Evolutionary conservation across 2,888 invertebrate genomes (phyloP), one percentile per base, ranked within the genome.

Genomic region (Eupeodes luniger): DNA sequence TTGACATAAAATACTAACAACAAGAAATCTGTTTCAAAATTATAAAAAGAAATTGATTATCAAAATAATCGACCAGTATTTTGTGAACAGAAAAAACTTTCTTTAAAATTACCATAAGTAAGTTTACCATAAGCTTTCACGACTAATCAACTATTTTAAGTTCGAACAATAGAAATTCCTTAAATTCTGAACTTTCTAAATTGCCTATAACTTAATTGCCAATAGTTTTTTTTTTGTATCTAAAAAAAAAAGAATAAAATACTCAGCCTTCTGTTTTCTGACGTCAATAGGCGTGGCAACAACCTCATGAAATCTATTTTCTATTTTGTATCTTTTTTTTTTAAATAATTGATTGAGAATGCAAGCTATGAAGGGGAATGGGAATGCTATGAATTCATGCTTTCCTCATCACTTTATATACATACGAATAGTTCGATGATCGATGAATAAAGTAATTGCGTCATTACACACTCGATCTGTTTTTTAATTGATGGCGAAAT

Each of bases 381-480:
- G 12, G 36, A 10, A 27, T 12, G 14, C 5, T 14, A n/a, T 14
- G 11, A 36, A 4, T 12, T 14, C 7, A 47, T 67, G 34, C 4
- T 61, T n/a, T 36, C 27, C 66, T 51, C 49, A 49, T 51, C 14
- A 34, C 12, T 53, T 36, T 27, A 1, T 27, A 19, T 19, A 19
- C 19, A 27, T 27, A 27, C 3, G 19, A 19, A 27, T 14, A 69
- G 53, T 69, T 69, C 69, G 69, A 69, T 53, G 69, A 69, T 69
- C 69, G 53, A 69, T 69, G 69, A 40, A 40, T 40, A 27, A 27
- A 27, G 27, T 27, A 40, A n/a, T 69, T 55, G 36, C 69, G 53
- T 53, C 69, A 69, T 55, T 53, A 19, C 69, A 69, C 69, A 55
- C 69, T 55, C 53, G 53, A 69, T 69, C 53, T 69, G 53, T 69